Conservation (phyloP, 2,888 invertebrate genomes). For the Megaustenia siamemsis region DNA sequence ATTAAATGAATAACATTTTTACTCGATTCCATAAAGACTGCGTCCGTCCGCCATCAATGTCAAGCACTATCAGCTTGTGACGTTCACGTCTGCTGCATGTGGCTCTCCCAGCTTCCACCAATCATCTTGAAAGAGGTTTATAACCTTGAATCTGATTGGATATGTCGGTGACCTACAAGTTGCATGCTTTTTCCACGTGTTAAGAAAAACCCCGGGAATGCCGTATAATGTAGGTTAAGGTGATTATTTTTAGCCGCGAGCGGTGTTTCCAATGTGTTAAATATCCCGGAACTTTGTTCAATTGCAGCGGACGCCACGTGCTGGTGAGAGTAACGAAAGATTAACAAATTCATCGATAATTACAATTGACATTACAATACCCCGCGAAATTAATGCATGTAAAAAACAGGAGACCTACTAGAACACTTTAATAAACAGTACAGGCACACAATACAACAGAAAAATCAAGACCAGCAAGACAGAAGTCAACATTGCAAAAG, state of each 20-base stretch:
- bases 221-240: background rate
- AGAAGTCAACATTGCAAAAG: no score
- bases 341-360: no score
- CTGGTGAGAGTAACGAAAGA: no score
- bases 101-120: slow-evolving; percentile 47
- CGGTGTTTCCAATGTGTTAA: slow-evolving; percentile 37
- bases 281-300: no score
- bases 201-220: slow-evolving; percentile 35
- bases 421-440: no score
- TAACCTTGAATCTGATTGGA: slow-evolving; percentile 57
- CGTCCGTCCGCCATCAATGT: slow-evolving; percentile 55
- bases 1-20: slow-evolving; percentile 90
- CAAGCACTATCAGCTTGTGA: slow-evolving; percentile 50
- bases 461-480: no score
- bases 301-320: no score
- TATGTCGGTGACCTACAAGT: slow-evolving; percentile 11
- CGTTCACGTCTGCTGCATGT: slow-evolving; percentile 44
- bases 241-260: background rate
- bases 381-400: no score
- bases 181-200: slow-evolving; percentile 57
- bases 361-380: no score
- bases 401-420: no score
- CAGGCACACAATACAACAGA: no score
- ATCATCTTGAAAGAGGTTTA: slow-evolving; percentile 45
- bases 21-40: slow-evolving; percentile 60